Conservation (phyloP, 2,888 invertebrate species). For the Coelogynopora nodosa region DNA sequence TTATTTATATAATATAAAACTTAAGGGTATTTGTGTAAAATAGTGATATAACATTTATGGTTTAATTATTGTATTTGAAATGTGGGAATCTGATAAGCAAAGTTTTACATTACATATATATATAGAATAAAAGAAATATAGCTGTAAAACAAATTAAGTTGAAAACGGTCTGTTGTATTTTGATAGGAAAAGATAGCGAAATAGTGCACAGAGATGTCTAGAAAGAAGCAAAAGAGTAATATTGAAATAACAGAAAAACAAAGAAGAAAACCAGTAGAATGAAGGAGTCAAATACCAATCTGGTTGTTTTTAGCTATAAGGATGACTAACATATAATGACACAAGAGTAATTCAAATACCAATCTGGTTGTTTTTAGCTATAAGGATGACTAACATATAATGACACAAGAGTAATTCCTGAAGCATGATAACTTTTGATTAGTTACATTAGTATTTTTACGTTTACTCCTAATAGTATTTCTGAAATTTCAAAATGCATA, state of each 20-base stretch:
- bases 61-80: too few relatives aligned
- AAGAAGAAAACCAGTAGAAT: background rate
- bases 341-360: too few relatives aligned
- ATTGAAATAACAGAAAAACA: background rate
- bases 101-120: background rate
- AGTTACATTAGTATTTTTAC: background rate
- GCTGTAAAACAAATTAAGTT: background rate
- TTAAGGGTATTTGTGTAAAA: background rate
- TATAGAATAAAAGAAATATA: background rate
- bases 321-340: slow-evolving; percentile 5
- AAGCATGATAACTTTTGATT: background rate
- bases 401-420: background rate
- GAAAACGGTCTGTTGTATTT: background rate
- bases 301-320: slow-evolving; percentile 29
- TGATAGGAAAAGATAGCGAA: too few relatives aligned
- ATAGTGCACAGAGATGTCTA: too few relatives aligned
- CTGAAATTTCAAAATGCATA: background rate
- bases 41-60: too few relatives aligned
- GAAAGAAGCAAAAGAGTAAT: too few relatives aligned
- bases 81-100: background rate
- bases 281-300: background rate
- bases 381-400: background rate
- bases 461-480: background rate
- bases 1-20: too few relatives aligned
- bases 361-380: background rate